Conservation (phyloP, 2,797 vertebrate species). For the Aselliscus stoliczkanus region DNA sequence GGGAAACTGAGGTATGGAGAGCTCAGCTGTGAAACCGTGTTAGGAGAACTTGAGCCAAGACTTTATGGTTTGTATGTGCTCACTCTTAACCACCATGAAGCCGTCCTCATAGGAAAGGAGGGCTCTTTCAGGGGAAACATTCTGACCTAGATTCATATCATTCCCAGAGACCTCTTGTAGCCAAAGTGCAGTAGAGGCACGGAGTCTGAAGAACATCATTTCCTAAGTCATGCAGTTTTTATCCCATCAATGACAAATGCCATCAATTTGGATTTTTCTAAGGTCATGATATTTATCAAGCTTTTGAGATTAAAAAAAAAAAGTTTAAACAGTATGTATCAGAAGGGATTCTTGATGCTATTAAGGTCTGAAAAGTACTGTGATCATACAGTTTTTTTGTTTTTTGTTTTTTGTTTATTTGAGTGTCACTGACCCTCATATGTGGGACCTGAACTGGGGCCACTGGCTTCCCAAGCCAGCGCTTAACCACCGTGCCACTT, state of each 20-base stretch:
- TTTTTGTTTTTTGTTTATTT: too few species aligned
- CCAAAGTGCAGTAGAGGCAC: not conserved
- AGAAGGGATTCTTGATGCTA: not conserved
- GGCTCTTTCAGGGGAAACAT: not conserved
- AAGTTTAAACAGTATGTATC: not conserved
- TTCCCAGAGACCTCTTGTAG: not conserved
- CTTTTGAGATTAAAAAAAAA: not conserved
- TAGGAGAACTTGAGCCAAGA: not conserved
- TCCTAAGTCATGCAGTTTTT: not conserved
- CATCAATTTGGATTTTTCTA: not conserved
- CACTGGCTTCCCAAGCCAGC: too few species aligned
- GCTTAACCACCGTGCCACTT: too few species aligned
- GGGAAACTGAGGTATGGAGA: not conserved
- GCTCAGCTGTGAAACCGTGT: not conserved
- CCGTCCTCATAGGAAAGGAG: not conserved
- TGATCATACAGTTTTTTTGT: too few species aligned
- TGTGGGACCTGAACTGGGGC: too few species aligned
- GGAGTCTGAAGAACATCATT: not conserved
- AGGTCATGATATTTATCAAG: not conserved
- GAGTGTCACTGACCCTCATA: too few species aligned
- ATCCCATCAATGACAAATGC: not conserved
- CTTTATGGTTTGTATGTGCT: not conserved
- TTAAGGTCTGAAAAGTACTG: not conserved
- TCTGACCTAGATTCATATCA: not conserved
- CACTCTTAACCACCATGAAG: not conserved